Base-by-base conservation (phyloP, 92 coral and sea anemone genomes). In the Palythoa caribaeorum region DNA sequence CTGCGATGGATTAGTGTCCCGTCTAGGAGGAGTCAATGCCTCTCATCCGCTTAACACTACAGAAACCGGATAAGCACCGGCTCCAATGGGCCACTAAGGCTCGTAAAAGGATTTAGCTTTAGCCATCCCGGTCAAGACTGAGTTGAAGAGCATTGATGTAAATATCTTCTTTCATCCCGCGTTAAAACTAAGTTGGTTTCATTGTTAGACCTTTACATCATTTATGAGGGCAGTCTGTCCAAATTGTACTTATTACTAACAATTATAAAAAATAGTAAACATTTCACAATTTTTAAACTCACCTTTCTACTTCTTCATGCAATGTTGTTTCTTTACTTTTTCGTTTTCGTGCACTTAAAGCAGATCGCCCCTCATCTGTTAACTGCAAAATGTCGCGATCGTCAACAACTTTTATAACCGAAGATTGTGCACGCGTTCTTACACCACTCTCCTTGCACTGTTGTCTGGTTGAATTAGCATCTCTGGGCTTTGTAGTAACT, bases 311-410 rank as follows among this genome's bases (percentile, higher is more conserved):
- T n/a, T 44, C 78, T 73, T 73, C 19, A 44, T 78, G 50, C 14
- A 2, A 19, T 28, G 83, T 78, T 15, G 19, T 37, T 57, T 21
- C 50, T 55, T 78, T 54, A 63, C 69, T 78, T 78, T 57, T 78
- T 36, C 83, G 57, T 78, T 53, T 78, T 68, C 38, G 36, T 15
- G 50, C 51, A 78, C 69, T 3, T 78, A 50, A 50, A 53, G 71
- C 2, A 19, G 35, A 63, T 12, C 17, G 70, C 2, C 38, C 38
- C 12, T 21, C 48, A 54, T 57, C 51, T 14, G 47, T 57, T 54
- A 16, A 0, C 12, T 55, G 83, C 35, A 54, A 19, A 78, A 78
- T 14, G 38, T 77, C 83, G 28, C 52, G 63, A 21, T 77, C 83
- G 3, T 35, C 36, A 2, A 51, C 60, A 51, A 21, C 83, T 16